These are phyloP conservation scores for Alsophila aescularia DNA, from an alignment of 2,888 invertebrate species.

Conservation along the genomic window DNA sequence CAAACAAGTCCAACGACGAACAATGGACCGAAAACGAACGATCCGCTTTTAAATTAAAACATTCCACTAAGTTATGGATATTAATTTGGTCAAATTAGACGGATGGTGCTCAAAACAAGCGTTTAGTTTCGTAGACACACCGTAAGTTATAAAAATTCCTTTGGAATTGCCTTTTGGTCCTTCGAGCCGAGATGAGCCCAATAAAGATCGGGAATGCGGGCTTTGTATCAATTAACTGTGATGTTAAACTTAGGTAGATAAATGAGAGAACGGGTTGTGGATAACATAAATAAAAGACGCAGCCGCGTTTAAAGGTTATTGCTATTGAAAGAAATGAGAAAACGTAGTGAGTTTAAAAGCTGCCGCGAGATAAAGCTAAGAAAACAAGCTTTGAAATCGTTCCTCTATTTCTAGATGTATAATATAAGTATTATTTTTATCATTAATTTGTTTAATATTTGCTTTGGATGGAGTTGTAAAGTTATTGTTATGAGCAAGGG, in stretches of 20 bases:
- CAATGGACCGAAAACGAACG: slow-evolving; percentile 13
- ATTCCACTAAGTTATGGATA: slow-evolving; percentile 29
- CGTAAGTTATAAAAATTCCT: slow-evolving; percentile 58
- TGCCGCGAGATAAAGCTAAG: slow-evolving; percentile 10
- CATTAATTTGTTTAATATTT: too few species aligned
- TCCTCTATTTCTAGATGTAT: background rate
- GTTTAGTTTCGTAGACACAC: slow-evolving; percentile 26
- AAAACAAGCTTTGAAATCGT: slow-evolving; percentile 11
- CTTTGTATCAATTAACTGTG: slow-evolving; percentile 75
- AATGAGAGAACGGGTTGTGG: slow-evolving; percentile 49
- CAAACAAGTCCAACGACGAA: slow-evolving; percentile 6
- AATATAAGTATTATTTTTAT: too few species aligned
- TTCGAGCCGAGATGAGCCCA: slow-evolving; percentile 46
- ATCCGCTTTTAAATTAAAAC: slow-evolving; percentile 28
- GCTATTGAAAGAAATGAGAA: slow-evolving; percentile 48
- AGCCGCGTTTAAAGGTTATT: slow-evolving; percentile 45
- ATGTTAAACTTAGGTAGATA: slow-evolving; percentile 62
- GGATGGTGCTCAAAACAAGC: slow-evolving; percentile 19
- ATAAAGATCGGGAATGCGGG: slow-evolving; percentile 70
- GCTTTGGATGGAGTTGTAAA: too few species aligned
- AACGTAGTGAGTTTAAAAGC: slow-evolving; percentile 29
- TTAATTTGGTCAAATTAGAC: slow-evolving; percentile 35
- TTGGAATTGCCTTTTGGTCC: slow-evolving; percentile 49
- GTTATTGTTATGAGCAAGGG: too few species aligned
- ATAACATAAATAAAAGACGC: slow-evolving; percentile 51